Percentiles rank a stretch among this genome's conserved stretches.
Evolutionary conservation across 2,113 vertebrate species (phyloP).

Genomic region (Actenoides hombroni): DNA sequence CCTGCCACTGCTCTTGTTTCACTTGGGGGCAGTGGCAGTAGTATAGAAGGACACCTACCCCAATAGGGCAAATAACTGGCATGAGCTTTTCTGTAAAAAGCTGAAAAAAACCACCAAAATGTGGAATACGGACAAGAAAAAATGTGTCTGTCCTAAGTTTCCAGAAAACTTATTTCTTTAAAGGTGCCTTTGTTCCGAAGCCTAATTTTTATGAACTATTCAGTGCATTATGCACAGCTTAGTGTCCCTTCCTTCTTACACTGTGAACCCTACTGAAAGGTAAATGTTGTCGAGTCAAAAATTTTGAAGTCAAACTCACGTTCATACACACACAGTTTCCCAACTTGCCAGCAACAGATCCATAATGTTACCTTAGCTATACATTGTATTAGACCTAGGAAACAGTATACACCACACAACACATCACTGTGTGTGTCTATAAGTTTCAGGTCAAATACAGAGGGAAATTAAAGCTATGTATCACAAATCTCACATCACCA

Average conservation of each 20-base stretch:
- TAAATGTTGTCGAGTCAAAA: not conserved
- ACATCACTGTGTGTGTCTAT: not conserved
- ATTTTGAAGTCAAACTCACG: not conserved
- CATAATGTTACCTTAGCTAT: not conserved
- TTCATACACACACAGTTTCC: not conserved
- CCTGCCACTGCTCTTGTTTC: not conserved
- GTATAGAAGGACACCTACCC: not conserved
- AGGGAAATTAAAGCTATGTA: not conserved
- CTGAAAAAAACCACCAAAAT: not conserved
- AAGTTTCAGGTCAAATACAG: not conserved
- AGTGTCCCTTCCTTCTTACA: not conserved
- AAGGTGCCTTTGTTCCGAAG: not conserved
- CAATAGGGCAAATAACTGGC: not conserved
- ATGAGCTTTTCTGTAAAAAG: not conserved
- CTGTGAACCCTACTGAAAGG: not conserved
- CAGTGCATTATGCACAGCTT: not conserved
- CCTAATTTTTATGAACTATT: not conserved
- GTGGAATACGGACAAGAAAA: not conserved
- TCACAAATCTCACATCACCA: accelerated
- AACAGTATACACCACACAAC: not conserved
- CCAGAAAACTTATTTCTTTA: not conserved
- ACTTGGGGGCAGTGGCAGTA: not conserved
- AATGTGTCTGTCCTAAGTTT: not conserved
- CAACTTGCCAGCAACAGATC: not conserved
- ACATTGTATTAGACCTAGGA: not conserved